A percentile compares a stretch with the other conserved stretches of the same genome.
These are phyloP conservation scores for Andrena bucephala DNA, from an alignment of 2,888 invertebrate species.

Conservation along the genomic window DNA sequence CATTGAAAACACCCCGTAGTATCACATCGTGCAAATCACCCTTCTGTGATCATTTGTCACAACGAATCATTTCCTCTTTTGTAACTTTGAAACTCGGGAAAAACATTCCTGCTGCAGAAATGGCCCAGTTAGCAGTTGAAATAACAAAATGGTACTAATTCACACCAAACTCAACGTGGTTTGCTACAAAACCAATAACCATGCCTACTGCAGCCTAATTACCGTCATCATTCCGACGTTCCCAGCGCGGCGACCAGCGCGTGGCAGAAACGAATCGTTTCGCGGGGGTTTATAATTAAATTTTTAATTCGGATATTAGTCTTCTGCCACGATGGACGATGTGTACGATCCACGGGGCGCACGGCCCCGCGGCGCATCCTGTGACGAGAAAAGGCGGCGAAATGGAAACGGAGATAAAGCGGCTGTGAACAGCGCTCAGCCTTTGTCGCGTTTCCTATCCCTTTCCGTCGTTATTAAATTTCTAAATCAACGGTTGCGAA, in stretches of 20 bases:
- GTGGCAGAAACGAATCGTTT: slow-evolving; percentile 29
- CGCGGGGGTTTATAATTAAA: slow-evolving; percentile 61
- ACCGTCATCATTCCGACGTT: slow-evolving; percentile 19
- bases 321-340: slow-evolving; percentile 52
- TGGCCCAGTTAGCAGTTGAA: too few species aligned
- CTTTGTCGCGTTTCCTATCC: not conserved
- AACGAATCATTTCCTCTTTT: too few species aligned
- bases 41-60: too few species aligned
- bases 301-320: slow-evolving; percentile 67
- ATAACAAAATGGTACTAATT: not conserved
- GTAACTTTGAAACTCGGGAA: too few species aligned
- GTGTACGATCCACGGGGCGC: slow-evolving; percentile 21
- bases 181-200: not conserved
- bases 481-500: slow-evolving; percentile 43
- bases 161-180: not conserved
- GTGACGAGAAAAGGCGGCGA: slow-evolving; percentile 38
- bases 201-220: not conserved
- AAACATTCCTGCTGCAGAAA: too few species aligned
- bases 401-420: slow-evolving; percentile 60
- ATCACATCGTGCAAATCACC: too few species aligned
- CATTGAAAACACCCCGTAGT: too few species aligned
- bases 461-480: slow-evolving; percentile 41
- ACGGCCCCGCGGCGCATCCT: not conserved
- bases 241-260: not conserved
- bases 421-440: not conserved